Evolutionary conservation across 2,113 vertebrate species (phyloP).

Genomic region (Phalacrocorax brasilianus): DNA sequence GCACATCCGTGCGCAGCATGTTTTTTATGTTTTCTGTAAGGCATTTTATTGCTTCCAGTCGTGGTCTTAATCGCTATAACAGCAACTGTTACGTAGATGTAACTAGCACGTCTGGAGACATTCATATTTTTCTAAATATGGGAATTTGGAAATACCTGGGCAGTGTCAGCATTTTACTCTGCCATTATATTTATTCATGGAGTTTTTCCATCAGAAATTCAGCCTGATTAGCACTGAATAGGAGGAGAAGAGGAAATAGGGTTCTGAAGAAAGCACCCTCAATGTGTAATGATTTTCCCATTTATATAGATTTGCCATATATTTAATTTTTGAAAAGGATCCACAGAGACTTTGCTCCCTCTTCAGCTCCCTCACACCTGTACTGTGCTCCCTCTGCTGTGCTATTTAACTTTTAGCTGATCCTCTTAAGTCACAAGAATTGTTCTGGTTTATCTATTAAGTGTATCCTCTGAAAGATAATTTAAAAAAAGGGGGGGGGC

Average conservation of each 20-base stretch:
- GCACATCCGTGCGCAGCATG: fast-evolving
- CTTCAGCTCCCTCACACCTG: background rate
- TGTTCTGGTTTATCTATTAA: background rate
- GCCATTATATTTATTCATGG: background rate
- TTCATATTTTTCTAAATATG: background rate
- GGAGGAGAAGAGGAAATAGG: background rate
- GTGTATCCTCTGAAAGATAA: background rate
- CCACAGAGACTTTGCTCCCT: background rate
- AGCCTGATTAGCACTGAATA: background rate
- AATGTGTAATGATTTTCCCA: background rate
- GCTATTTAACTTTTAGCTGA: background rate
- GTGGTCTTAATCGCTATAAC: background rate
- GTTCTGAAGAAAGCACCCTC: background rate
- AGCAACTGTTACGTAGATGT: background rate
- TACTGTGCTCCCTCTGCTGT: background rate
- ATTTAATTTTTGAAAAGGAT: background rate
- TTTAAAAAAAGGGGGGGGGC: background rate
- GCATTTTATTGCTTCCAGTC: background rate
- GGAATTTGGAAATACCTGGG: background rate
- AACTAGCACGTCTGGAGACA: background rate
- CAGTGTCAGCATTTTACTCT: background rate
- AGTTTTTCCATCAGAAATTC: background rate
- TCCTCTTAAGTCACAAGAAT: background rate
- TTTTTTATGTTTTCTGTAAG: background rate
- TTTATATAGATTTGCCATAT: background rate